These are phyloP conservation scores for Percina caprodes DNA, from an alignment of 2,113 vertebrate genomes.

Conservation along the genomic window DNA sequence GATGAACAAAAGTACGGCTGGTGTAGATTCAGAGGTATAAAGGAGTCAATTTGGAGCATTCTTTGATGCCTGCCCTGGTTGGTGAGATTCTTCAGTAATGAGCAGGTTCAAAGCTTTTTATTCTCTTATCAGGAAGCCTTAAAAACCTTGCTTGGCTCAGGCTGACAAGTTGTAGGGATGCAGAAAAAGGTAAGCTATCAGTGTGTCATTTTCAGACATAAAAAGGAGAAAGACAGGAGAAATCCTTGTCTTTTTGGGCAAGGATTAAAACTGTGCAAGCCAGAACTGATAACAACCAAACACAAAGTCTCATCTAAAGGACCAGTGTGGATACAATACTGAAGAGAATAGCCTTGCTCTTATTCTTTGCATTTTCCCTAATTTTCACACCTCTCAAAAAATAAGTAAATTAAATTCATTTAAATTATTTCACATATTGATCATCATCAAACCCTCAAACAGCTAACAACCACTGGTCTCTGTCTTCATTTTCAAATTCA, in stretches of 20 bases:
- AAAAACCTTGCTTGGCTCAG: constrained; percentile 46
- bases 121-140: constrained; percentile 51
- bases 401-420: too few species aligned
- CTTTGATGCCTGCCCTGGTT: constrained; percentile 61
- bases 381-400: constrained; percentile 2
- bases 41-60: constrained; percentile 59
- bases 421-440: constrained; percentile 32
- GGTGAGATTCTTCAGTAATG: constrained; percentile 62
- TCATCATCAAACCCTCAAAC: constrained; percentile 26
- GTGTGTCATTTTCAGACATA: constrained; percentile 31
- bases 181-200: constrained; percentile 28
- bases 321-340: constrained; percentile 7
- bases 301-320: constrained; percentile 17
- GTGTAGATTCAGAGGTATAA: constrained; percentile 63
- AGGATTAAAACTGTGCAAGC: constrained; percentile 35
- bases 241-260: constrained; percentile 6
- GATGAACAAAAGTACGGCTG: constrained; percentile 37
- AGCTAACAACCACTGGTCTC: constrained; percentile 36
- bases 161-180: constrained; percentile 41
- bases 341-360: not conserved
- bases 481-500: constrained; percentile 37
- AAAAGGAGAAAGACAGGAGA: not conserved
- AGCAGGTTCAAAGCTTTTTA: constrained; percentile 60
- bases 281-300: constrained; percentile 24
- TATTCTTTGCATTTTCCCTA: not conserved